Percentiles rank a stretch among this genome's conserved stretches.
These are phyloP conservation scores for Cetonia aurata DNA, from an alignment of 2,888 invertebrate genomes.

Conservation along the genomic window DNA sequence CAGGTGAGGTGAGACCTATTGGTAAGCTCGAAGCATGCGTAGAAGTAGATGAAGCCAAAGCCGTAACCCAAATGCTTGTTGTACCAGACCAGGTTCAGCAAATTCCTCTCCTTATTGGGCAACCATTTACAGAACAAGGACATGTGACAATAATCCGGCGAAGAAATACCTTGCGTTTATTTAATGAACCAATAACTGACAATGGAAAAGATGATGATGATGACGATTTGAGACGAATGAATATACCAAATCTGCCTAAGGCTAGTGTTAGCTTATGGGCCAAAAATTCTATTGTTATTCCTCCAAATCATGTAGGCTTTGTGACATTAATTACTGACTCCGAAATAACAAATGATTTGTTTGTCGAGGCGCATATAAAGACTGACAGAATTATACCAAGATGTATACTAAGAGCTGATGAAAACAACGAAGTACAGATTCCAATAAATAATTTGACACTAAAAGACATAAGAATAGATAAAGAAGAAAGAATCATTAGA, in stretches of 20 bases:
- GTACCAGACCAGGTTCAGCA: slow-evolving; percentile 1
- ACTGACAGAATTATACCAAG: too few relatives aligned
- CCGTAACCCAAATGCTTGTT: slow-evolving; percentile 5
- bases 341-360: not conserved
- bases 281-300: slow-evolving; percentile 1
- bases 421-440: too few relatives aligned
- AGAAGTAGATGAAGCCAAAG: slow-evolving; percentile 17
- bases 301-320: slow-evolving; percentile 8
- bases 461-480: too few relatives aligned
- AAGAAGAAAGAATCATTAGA: too few relatives aligned
- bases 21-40: not conserved
- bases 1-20: not conserved
- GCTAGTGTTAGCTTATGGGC: not conserved
- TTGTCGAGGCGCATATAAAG: too few relatives aligned
- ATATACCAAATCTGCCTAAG: not conserved
- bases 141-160: not conserved
- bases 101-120: not conserved
- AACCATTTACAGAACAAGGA: slow-evolving; percentile 3
- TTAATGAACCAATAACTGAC: not conserved
- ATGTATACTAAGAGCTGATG: too few relatives aligned
- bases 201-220: not conserved
- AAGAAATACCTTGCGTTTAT: not conserved
- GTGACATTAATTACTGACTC: not conserved
- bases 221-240: not conserved
- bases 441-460: too few relatives aligned